A percentile compares a stretch with the other conserved stretches of the same genome.
Conservation (phyloP, 2,888 invertebrate genomes). For the Brenthis ino region DNA sequence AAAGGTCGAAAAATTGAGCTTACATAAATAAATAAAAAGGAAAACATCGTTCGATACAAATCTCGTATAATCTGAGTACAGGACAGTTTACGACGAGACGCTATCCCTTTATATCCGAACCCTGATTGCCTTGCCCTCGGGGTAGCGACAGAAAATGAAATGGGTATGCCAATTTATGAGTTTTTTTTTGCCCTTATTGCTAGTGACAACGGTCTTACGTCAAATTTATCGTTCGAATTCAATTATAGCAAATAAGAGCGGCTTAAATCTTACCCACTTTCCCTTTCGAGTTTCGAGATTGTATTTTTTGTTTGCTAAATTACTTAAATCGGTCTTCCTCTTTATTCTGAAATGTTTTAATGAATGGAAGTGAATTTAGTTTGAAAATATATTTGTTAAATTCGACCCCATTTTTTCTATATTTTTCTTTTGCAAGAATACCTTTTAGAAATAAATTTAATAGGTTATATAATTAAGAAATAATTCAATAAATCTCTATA, state of each 20-base stretch:
- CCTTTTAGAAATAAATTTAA: too few species aligned
- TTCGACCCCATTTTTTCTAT: too few species aligned
- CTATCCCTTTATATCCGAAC: constrained; percentile 74
- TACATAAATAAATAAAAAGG: constrained; percentile 43
- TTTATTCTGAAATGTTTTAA: constrained; percentile 5
- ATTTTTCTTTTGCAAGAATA: too few species aligned
- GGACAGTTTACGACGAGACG: constrained; percentile 71
- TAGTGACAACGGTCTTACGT: constrained; percentile 37
- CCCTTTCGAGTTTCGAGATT: constrained; percentile 5
- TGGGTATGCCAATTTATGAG: constrained; percentile 35
- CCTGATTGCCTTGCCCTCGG: constrained; percentile 71
- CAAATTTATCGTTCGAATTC: constrained; percentile 38
- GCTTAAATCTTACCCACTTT: constrained; percentile 9
- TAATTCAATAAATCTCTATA: too few species aligned
- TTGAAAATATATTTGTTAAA: background rate
- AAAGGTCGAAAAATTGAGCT: constrained; percentile 25
- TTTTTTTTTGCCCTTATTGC: constrained; percentile 35
- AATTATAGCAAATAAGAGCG: constrained; percentile 35
- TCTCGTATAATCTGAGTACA: constrained; percentile 69
- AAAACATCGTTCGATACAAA: constrained; percentile 58
- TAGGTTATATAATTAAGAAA: too few species aligned
- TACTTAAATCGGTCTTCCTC: background rate
- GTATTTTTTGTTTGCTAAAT: constrained; percentile 11
- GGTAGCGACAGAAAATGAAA: constrained; percentile 55
- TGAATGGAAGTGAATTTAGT: background rate